These are phyloP conservation scores for Gymnoscopelus braueri DNA, from an alignment of 2,797 vertebrate species.

Conservation along the genomic window DNA sequence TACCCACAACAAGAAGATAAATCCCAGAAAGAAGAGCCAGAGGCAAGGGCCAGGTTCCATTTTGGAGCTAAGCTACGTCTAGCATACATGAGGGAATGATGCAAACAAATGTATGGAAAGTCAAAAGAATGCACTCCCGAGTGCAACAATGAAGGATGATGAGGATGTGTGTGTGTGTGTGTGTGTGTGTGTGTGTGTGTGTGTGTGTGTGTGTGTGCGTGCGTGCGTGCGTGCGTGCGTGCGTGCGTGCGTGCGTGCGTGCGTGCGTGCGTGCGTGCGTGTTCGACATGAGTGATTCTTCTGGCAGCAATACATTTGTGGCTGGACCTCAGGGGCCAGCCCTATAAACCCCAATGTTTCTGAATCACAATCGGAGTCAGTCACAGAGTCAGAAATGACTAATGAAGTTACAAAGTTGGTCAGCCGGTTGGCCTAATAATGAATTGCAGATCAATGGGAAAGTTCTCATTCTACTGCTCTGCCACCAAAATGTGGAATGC, in stretches of 20 bases:
- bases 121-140: background rate
- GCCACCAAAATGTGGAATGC: no score
- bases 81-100: background rate
- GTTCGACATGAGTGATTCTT: background rate
- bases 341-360: no score
- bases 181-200: background rate
- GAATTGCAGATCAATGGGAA: no score
- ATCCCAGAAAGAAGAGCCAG: constrained; percentile 54
- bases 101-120: background rate
- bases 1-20: no score
- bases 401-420: no score
- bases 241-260: background rate
- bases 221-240: background rate
- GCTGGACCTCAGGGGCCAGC: no score
- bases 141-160: background rate
- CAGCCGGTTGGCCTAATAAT: no score
- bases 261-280: background rate
- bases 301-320: no score
- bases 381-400: no score
- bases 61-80: background rate
- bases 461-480: no score
- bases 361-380: no score
- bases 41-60: constrained; percentile 41
- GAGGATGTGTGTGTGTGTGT: no score
- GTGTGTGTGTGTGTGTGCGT: background rate